Conservation (phyloP, 2,888 invertebrate species). For the Chrysotoxum bicinctum region DNA sequence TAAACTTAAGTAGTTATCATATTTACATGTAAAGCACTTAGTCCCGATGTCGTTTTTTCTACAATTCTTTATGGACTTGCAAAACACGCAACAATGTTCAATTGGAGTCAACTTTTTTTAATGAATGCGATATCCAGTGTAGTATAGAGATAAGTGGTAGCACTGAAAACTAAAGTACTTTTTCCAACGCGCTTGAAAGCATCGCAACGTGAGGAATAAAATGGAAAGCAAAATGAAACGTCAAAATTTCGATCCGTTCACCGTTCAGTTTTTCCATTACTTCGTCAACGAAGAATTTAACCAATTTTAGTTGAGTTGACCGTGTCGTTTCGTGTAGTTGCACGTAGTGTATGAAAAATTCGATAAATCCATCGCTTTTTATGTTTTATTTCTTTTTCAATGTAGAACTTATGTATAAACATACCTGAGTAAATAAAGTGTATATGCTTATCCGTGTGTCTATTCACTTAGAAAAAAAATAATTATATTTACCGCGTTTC, state of each 20-base stretch:
- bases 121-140: too few species aligned
- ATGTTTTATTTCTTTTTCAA: conserved; percentile 57
- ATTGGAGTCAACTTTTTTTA: too few species aligned
- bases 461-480: conserved; percentile 53
- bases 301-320: conserved; percentile 64
- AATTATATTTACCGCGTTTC: conserved; percentile 59
- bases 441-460: conserved; percentile 47
- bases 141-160: too few species aligned
- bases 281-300: background rate
- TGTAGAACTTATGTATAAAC: conserved; percentile 45
- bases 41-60: too few species aligned
- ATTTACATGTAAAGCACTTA: too few species aligned
- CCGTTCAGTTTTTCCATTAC: background rate
- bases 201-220: background rate
- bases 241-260: conserved; percentile 1
- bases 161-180: background rate
- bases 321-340: conserved; percentile 67
- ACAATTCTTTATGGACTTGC: too few species aligned
- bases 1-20: too few species aligned
- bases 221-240: background rate
- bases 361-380: conserved; percentile 65
- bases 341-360: conserved; percentile 47
- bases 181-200: background rate
- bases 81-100: too few species aligned
- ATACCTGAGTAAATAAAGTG: conserved; percentile 37